phyloP scores from a whole-genome alignment of 2,797 vertebrate genomes.

The Artibeus jamaicensis region DNA sequence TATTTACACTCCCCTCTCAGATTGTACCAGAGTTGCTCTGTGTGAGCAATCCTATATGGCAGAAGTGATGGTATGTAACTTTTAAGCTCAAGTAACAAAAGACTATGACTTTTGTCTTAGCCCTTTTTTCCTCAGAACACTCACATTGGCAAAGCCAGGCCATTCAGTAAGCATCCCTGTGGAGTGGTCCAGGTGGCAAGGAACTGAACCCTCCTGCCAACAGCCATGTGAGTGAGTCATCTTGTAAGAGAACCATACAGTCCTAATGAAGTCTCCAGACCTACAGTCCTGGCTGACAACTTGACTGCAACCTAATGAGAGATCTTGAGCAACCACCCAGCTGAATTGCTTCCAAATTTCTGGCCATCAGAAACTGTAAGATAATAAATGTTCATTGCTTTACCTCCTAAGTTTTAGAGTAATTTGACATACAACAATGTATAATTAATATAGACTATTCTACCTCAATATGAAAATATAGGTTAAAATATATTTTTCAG shows the following conservation, averaged over 20 bases:
- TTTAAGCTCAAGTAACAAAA: background rate
- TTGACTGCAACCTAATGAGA: background rate
- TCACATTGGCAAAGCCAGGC: background rate
- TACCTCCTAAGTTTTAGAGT: background rate
- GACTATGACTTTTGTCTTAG: background rate
- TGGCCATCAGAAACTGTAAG: background rate
- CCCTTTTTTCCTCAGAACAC: background rate
- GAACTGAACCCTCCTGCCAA: background rate
- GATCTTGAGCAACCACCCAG: background rate
- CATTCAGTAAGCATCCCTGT: background rate
- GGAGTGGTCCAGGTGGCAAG: background rate
- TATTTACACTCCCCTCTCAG: background rate
- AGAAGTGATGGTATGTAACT: background rate
- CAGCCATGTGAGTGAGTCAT: background rate
- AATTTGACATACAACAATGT: background rate
- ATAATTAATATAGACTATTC: background rate
- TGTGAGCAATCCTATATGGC: background rate
- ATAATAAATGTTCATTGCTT: background rate
- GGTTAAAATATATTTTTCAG: background rate
- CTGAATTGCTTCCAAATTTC: background rate
- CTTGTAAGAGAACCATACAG: background rate
- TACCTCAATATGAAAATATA: background rate
- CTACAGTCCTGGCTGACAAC: background rate
- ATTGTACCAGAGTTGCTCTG: background rate
- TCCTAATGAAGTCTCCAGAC: background rate